These are phyloP conservation scores for Hirundichthys speculiger DNA, from an alignment of 2,113 vertebrate species.

Conservation along the genomic window DNA sequence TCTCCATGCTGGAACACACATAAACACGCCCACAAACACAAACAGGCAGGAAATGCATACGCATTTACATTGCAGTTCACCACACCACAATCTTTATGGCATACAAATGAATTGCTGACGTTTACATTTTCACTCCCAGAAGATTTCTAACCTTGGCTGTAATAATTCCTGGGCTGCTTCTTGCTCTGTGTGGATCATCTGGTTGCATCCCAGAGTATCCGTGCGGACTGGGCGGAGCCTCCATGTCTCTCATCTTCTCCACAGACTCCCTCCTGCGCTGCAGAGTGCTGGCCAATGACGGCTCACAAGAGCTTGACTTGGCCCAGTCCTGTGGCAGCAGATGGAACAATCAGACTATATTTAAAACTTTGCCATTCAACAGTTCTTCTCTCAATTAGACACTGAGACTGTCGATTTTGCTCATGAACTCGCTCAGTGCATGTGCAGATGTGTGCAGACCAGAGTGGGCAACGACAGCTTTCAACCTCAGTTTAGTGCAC, in stretches of 20 bases:
- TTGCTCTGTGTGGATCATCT: slow-evolving; percentile 84
- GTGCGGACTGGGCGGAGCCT: slow-evolving; percentile 73
- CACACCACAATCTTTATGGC: not conserved
- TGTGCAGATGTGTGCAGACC: slow-evolving; percentile 18
- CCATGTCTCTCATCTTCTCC: slow-evolving; percentile 87
- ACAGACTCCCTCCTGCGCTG: slow-evolving; percentile 89
- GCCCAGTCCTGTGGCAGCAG: slow-evolving; percentile 89
- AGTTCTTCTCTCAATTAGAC: slow-evolving; percentile 22
- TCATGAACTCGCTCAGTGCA: slow-evolving; percentile 49
- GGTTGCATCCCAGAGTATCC: slow-evolving; percentile 71
- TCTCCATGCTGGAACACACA: slow-evolving; percentile 87
- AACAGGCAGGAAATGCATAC: slow-evolving; percentile 7
- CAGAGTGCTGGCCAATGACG: slow-evolving; percentile 78
- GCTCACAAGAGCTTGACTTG: slow-evolving; percentile 88
- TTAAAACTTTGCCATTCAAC: slow-evolving; percentile 18
- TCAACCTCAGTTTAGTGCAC: slow-evolving; percentile 45
- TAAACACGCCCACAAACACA: slow-evolving; percentile 20
- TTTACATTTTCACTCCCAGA: slow-evolving; percentile 8
- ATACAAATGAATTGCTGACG: slow-evolving; percentile 3
- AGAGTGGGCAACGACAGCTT: slow-evolving; percentile 12
- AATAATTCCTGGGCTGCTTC: slow-evolving; percentile 84
- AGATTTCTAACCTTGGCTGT: slow-evolving; percentile 84
- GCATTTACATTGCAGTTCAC: slow-evolving; percentile 30
- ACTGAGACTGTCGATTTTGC: slow-evolving; percentile 33
- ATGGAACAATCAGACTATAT: slow-evolving; percentile 46